A percentile compares a stretch with the other conserved stretches of the same genome.
Conservation (phyloP, 2,113 vertebrate genomes). For the Fregetta grallaria region DNA sequence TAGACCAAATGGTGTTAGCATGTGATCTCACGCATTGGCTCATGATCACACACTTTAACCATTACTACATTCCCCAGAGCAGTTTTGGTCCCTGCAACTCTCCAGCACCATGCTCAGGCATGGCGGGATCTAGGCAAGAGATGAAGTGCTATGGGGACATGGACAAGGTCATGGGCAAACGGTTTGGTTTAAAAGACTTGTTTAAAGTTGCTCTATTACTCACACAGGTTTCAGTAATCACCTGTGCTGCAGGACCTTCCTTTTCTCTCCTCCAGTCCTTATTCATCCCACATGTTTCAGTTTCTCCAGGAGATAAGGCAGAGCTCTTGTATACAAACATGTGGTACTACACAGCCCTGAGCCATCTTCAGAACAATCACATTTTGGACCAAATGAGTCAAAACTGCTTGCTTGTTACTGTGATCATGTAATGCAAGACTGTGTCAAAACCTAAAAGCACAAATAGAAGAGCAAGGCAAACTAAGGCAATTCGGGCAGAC, state of each 20-base stretch:
- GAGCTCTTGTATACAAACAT: not conserved
- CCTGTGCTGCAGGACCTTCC: not conserved
- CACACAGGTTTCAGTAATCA: not conserved
- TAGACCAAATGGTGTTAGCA: not conserved
- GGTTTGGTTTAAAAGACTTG: not conserved
- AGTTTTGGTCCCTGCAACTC: not conserved
- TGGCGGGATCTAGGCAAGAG: not conserved
- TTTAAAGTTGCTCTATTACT: not conserved
- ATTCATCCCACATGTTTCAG: not conserved
- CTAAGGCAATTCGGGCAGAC: not conserved
- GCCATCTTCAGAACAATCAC: not conserved
- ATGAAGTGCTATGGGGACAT: not conserved
- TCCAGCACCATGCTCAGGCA: not conserved
- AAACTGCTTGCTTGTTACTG: not conserved
- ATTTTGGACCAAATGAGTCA: not conserved
- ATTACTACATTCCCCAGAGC: not conserved
- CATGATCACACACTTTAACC: not conserved
- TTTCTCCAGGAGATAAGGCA: not conserved
- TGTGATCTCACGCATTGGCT: fast-evolving
- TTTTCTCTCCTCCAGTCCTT: not conserved
- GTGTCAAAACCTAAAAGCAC: not conserved
- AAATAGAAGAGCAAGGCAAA: not conserved
- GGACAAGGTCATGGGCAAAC: not conserved
- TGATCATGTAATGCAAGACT: not conserved
- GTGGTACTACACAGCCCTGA: not conserved